Evolutionary conservation across 2,888 invertebrate species (phyloP).

Genomic region (Ophion obscuratus): DNA sequence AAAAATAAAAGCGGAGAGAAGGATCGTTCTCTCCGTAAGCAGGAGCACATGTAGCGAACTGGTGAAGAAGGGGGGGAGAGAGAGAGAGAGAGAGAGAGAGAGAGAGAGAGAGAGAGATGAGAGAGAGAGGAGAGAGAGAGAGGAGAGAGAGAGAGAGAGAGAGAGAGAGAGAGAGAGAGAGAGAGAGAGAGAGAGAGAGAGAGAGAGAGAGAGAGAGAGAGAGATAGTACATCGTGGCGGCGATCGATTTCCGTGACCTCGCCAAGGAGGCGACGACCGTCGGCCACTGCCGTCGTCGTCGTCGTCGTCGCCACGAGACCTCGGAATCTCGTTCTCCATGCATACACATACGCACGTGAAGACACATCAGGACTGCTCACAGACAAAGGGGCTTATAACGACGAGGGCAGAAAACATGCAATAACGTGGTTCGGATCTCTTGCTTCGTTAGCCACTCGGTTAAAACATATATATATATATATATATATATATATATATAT

Average conservation of each 20-base stretch:
- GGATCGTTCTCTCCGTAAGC: not conserved
- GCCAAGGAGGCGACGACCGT: slow-evolving; percentile 73
- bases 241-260: slow-evolving; percentile 73
- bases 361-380: slow-evolving; percentile 6
- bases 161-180: not conserved
- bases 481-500: too few species aligned
- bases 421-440: not conserved
- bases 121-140: too few species aligned
- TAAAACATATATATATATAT: not conserved
- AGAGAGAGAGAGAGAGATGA: too few species aligned
- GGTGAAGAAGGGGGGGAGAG: too few species aligned
- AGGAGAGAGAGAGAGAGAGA: too few species aligned
- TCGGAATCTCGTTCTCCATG: slow-evolving; percentile 70
- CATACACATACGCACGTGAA: slow-evolving; percentile 31
- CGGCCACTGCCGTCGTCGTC: slow-evolving; percentile 53
- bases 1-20: slow-evolving; percentile 16
- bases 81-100: too few species aligned
- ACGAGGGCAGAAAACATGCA: not conserved
- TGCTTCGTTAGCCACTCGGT: not conserved
- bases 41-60: slow-evolving; percentile 22
- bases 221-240: slow-evolving; percentile 43
- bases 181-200: not conserved
- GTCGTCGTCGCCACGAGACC: slow-evolving; percentile 68
- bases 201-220: not conserved
- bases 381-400: slow-evolving; percentile 20